Percentiles rank a stretch among this genome's conserved stretches.
phyloP scores from a whole-genome alignment of 2,113 vertebrate species.

The Apistogramma diplotaenia region DNA sequence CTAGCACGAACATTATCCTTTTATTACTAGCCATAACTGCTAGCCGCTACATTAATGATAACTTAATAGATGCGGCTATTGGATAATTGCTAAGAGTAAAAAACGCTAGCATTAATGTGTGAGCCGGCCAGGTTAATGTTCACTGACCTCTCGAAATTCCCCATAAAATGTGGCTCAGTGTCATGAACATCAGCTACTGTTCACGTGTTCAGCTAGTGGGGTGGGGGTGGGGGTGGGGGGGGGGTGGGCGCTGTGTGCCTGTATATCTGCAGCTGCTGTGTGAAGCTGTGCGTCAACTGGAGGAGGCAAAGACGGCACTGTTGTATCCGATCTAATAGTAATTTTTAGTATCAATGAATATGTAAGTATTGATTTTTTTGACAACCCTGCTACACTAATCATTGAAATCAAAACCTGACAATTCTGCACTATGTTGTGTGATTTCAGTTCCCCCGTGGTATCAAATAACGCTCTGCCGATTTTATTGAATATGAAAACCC shows the following conservation, averaged over 20 bases:
- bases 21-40: background rate
- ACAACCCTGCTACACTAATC: background rate
- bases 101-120: background rate
- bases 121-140: background rate
- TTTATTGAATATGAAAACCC: background rate
- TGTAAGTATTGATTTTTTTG: background rate
- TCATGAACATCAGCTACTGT: background rate
- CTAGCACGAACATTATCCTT: background rate
- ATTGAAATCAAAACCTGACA: background rate
- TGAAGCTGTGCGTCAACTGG: background rate
- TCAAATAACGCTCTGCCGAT: background rate
- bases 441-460: background rate
- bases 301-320: background rate
- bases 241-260: too few species aligned
- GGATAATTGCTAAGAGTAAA: background rate
- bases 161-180: background rate
- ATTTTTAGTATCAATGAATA: background rate
- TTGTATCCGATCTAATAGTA: background rate
- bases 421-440: background rate
- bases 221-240: background rate
- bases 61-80: background rate
- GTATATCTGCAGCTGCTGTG: too few species aligned
- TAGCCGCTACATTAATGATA: background rate
- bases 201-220: background rate
- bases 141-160: accelerated